These are phyloP conservation scores for Uropsilus gracilis DNA, from an alignment of 2,113 vertebrate species.

Conservation along the genomic window DNA sequence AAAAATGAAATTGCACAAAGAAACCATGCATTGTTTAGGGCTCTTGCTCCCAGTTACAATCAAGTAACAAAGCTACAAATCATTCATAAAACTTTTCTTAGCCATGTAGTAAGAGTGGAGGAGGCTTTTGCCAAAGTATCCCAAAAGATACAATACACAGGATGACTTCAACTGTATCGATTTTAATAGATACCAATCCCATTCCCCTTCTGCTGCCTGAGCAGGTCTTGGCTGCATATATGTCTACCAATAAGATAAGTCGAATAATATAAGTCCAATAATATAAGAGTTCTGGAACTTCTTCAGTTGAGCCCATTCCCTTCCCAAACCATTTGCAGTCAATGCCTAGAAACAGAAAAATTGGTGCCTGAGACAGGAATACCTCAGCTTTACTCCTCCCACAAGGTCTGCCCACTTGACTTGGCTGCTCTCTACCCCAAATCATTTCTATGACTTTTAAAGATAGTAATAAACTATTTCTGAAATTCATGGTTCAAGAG, in stretches of 20 bases:
- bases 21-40: conserved; percentile 19
- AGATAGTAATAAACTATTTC: conserved; percentile 71
- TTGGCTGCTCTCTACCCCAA: conserved; percentile 75
- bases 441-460: conserved; percentile 78
- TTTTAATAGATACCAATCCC: conserved; percentile 29
- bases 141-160: background rate
- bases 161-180: conserved; percentile 31
- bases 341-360: background rate
- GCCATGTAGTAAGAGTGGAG: background rate
- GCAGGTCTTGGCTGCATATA: background rate
- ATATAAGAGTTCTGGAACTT: conserved; percentile 48
- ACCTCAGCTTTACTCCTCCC: conserved; percentile 67
- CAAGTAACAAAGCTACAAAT: conserved; percentile 53
- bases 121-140: background rate
- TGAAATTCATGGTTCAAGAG: conserved; percentile 76
- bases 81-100: conserved; percentile 54
- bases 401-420: conserved; percentile 67
- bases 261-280: conserved; percentile 54
- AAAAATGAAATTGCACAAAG: background rate
- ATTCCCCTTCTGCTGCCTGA: background rate
- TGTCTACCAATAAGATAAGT: conserved; percentile 23
- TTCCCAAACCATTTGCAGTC: conserved; percentile 32
- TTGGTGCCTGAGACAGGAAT: conserved; percentile 52
- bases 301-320: conserved; percentile 33
- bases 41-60: conserved; percentile 18